These are phyloP conservation scores for Epizoanthus ramosus DNA, from an alignment of 92 coral and sea anemone genomes.

Conservation along the genomic window DNA sequence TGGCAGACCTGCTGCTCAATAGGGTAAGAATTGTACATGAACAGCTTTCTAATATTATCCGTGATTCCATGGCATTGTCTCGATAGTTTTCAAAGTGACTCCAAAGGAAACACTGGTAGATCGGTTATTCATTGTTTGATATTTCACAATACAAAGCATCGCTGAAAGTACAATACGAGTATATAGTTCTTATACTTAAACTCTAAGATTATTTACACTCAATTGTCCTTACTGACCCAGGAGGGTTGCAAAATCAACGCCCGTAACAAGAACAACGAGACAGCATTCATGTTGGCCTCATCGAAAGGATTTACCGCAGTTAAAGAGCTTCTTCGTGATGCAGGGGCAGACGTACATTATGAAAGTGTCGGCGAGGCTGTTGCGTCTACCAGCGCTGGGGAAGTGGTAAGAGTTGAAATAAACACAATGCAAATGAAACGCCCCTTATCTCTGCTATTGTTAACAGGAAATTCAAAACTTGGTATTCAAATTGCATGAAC, in stretches of 20 bases:
- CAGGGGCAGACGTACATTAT: not conserved
- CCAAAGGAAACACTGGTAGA: too few species aligned
- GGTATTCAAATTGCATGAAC: not conserved
- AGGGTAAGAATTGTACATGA: not conserved
- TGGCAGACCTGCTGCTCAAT: not conserved
- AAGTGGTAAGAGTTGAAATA: not conserved
- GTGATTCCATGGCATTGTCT: not conserved
- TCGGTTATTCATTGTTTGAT: too few species aligned
- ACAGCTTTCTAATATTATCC: not conserved
- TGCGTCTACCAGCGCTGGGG: not conserved
- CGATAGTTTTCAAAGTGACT: not conserved
- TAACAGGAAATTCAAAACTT: not conserved
- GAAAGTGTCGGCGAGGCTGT: not conserved
- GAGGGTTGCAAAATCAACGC: slow-evolving; percentile 8
- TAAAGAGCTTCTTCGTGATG: slow-evolving; percentile 1
- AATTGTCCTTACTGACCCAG: not conserved
- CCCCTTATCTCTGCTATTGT: not conserved
- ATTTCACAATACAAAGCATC: too few species aligned
- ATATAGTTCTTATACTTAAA: too few species aligned
- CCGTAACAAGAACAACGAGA: slow-evolving; percentile 9
- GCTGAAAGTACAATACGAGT: too few species aligned
- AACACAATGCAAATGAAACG: too few species aligned
- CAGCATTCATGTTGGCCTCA: slow-evolving; percentile 18
- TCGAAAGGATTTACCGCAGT: slow-evolving; percentile 5
- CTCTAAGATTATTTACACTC: not conserved